Conservation (phyloP, 2,797 vertebrate species). For the Cirrhinus molitorella region DNA sequence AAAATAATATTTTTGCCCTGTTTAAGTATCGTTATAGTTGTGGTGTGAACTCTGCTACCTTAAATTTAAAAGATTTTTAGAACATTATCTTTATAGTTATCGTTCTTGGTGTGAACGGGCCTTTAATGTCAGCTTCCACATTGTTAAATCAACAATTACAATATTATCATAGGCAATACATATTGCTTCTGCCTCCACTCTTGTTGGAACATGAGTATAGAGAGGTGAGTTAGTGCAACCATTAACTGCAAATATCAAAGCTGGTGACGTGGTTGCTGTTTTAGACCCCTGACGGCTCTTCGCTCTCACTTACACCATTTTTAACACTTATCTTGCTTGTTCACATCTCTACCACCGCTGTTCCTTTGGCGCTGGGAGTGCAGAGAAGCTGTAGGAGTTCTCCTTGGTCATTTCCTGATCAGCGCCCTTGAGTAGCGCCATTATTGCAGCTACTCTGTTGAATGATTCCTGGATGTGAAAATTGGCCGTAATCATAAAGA, state of each 20-base stretch:
- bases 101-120: too few relatives aligned
- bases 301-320: background rate
- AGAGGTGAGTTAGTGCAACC: background rate
- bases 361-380: background rate
- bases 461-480: conserved; percentile 27
- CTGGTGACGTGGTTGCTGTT: conserved; percentile 4
- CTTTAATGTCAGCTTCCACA: background rate
- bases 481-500: conserved; percentile 37
- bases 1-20: too few relatives aligned
- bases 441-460: background rate
- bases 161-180: background rate
- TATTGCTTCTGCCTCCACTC: background rate
- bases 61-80: too few relatives aligned
- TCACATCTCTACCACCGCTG: background rate
- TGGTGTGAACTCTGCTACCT: too few relatives aligned
- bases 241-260: conserved; percentile 27
- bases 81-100: too few relatives aligned
- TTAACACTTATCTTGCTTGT: conserved; percentile 8
- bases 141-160: background rate
- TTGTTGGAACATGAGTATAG: background rate
- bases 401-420: conserved; percentile 6
- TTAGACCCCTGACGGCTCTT: conserved; percentile 8
- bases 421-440: background rate
- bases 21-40: too few relatives aligned
- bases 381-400: background rate